These are phyloP conservation scores for cat (Felis catus) DNA, from an alignment of 2,113 vertebrate species.

Conservation along the genomic window DNA sequence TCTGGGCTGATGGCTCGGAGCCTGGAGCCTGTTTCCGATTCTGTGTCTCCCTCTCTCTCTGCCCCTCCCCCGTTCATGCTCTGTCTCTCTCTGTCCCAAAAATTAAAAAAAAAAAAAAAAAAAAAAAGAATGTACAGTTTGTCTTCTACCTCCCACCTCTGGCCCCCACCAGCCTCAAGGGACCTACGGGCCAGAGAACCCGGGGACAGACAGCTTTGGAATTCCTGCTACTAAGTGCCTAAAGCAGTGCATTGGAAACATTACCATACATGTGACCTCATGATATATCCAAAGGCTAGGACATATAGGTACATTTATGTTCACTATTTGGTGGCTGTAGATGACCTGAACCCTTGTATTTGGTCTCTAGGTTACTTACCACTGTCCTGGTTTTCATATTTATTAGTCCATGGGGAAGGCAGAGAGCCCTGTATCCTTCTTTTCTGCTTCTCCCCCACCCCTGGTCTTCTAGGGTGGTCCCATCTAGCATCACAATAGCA, in stretches of 20 bases:
- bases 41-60: too few relatives aligned
- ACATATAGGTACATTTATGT: not conserved
- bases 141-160: not conserved
- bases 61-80: too few relatives aligned
- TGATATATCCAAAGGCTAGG: not conserved
- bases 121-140: not conserved
- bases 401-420: not conserved
- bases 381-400: not conserved
- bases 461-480: not conserved
- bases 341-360: not conserved
- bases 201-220: not conserved
- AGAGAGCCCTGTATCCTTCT: not conserved
- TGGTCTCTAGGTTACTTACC: not conserved
- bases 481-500: not conserved
- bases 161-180: not conserved
- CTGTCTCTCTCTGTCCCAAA: too few relatives aligned
- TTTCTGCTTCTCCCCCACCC: not conserved
- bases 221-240: not conserved
- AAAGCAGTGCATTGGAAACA: not conserved
- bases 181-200: not conserved
- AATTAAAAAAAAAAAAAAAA: too few relatives aligned
- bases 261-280: not conserved
- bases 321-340: not conserved
- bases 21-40: too few relatives aligned
- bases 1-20: too few relatives aligned